Conservation (phyloP, 2,113 vertebrate species). For the Panthera leo region DNA sequence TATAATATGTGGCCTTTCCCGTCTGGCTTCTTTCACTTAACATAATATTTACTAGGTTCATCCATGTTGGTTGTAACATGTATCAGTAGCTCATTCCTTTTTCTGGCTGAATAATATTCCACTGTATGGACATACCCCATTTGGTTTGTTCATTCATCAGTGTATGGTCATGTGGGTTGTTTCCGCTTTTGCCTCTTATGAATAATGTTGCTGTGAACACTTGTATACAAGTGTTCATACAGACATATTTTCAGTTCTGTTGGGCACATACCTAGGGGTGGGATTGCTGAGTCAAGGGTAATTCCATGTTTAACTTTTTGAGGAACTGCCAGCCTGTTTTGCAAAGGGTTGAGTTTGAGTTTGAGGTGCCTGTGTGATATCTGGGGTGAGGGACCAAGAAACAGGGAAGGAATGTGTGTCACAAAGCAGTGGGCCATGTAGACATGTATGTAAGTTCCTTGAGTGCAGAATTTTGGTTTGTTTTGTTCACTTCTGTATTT, state of each 20-base stretch:
- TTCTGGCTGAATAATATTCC: neutral
- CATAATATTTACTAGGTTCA: too few relatives aligned
- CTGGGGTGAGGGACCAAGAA: accelerated
- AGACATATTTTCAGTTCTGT: neutral
- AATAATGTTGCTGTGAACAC: neutral
- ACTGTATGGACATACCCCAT: too few relatives aligned
- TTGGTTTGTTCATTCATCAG: neutral
- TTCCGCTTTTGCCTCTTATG: neutral
- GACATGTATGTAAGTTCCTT: neutral
- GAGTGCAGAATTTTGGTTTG: neutral
- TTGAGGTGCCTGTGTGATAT: neutral
- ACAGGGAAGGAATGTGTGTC: neutral
- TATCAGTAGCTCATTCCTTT: neutral
- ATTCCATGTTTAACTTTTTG: neutral
- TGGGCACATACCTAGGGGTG: neutral
- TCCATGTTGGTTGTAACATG: neutral
- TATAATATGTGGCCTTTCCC: neutral
- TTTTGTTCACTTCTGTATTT: constrained; percentile 10
- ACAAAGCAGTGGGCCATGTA: neutral
- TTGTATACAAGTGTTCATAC: neutral
- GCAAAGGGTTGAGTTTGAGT: neutral
- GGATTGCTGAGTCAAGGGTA: neutral
- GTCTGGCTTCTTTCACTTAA: neutral
- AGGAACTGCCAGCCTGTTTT: neutral
- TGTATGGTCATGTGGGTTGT: neutral